Evolutionary conservation across 92 coral and sea anemone genomes (phyloP).

Genomic region (Anthopleura xanthogrammica): DNA sequence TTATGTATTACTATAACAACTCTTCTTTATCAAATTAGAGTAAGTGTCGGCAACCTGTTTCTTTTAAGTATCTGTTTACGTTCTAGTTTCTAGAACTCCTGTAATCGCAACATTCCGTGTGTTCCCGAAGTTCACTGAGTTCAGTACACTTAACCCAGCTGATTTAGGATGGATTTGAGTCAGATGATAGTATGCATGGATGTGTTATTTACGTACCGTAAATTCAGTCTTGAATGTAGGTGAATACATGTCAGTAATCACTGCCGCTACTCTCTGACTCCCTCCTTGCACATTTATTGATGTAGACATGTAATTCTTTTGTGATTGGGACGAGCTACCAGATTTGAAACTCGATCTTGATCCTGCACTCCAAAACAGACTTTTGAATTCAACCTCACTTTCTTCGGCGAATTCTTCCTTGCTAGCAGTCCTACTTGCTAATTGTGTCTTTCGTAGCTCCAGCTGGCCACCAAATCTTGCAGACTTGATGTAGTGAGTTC

Average conservation of each 20-base stretch:
- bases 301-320: constrained; percentile 13
- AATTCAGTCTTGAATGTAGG: constrained; percentile 31
- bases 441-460: constrained; percentile 8
- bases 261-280: constrained; percentile 20
- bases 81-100: too few relatives aligned
- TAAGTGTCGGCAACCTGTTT: too few relatives aligned
- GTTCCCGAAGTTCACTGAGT: too few relatives aligned
- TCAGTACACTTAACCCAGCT: too few relatives aligned
- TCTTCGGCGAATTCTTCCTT: background rate
- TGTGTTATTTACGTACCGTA: background rate
- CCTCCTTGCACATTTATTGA: constrained; percentile 31
- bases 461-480: constrained; percentile 13
- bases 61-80: too few relatives aligned
- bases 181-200: too few relatives aligned
- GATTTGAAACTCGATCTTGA: background rate
- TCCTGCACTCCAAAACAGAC: background rate
- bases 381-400: background rate
- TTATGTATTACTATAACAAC: too few relatives aligned
- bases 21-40: too few relatives aligned
- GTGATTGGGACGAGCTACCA: background rate
- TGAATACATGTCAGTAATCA: constrained; percentile 21
- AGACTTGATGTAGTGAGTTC: constrained; percentile 58
- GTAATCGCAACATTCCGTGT: too few relatives aligned
- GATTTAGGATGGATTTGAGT: too few relatives aligned
- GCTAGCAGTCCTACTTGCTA: background rate